phyloP scores from a whole-genome alignment of 2,797 vertebrate genomes.

The Cephalopachus bancanus region DNA sequence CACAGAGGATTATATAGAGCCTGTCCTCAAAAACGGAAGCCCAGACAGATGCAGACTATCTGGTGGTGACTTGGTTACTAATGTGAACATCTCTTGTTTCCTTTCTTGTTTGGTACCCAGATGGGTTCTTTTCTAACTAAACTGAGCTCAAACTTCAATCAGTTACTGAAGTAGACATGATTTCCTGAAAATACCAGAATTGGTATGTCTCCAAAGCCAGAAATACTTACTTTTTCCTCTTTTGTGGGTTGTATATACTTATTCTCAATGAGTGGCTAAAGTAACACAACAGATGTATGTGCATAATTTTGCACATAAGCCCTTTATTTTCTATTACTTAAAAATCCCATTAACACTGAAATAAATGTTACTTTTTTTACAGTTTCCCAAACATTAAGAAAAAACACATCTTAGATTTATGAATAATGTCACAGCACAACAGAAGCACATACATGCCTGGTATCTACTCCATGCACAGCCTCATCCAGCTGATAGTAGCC shows the following conservation, averaged over 20 bases:
- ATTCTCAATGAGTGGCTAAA: conserved; percentile 40
- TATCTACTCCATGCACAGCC: not conserved
- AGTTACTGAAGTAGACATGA: not conserved
- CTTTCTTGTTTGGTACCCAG: not conserved
- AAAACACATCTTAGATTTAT: not conserved
- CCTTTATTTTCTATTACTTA: conserved; percentile 41
- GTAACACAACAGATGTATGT: not conserved
- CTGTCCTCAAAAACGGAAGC: not conserved
- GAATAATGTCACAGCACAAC: not conserved
- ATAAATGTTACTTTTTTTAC: not conserved
- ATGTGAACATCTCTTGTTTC: not conserved
- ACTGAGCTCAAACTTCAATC: not conserved
- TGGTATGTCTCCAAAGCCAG: not conserved
- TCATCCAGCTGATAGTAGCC: not conserved
- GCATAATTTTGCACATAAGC: conserved; percentile 49
- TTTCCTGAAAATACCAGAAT: conserved; percentile 45
- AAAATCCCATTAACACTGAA: conserved; percentile 49
- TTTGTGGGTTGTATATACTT: not conserved
- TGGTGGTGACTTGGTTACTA: not conserved
- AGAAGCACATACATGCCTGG: not conserved
- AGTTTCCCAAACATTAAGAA: not conserved
- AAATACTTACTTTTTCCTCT: conserved; percentile 16
- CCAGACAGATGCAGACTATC: not conserved
- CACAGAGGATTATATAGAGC: not conserved
- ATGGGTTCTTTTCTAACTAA: not conserved